A percentile compares a stretch with the other conserved stretches of the same genome.
Conservation (phyloP, 2,888 invertebrate genomes). For the Temnothorax unifasciatus region DNA sequence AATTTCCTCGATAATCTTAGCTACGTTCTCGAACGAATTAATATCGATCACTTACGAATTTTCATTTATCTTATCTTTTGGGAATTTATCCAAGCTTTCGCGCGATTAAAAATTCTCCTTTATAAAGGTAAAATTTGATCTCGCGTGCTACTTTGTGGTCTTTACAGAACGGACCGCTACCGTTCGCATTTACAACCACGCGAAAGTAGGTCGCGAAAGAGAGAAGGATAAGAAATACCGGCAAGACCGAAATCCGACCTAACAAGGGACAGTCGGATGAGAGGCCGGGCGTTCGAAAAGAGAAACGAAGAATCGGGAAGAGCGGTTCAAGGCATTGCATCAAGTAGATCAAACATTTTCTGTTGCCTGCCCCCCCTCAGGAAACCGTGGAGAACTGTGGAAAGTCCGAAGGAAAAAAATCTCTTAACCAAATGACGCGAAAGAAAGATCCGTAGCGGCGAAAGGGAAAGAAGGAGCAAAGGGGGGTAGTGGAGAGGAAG, state of each 20-base stretch:
- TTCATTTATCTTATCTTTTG: neutral
- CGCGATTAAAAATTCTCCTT: slow-evolving; percentile 22
- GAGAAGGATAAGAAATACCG: neutral
- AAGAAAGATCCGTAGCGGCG: slow-evolving; percentile 8
- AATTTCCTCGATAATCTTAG: neutral
- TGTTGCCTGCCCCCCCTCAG: slow-evolving; percentile 38
- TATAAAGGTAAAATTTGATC: slow-evolving; percentile 23
- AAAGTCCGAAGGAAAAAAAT: slow-evolving; percentile 45
- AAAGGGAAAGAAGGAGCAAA: neutral
- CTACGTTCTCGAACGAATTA: neutral
- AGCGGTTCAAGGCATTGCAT: slow-evolving; percentile 64
- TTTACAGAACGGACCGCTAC: neutral
- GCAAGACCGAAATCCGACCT: slow-evolving; percentile 24
- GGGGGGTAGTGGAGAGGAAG: neutral
- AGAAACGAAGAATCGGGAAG: slow-evolving; percentile 64
- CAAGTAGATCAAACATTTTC: slow-evolving; percentile 73
- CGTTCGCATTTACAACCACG: neutral
- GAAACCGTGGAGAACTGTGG: neutral
- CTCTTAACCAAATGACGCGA: slow-evolving; percentile 71
- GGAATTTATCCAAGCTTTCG: neutral
- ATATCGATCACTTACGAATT: neutral
- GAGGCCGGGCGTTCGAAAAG: slow-evolving; percentile 31
- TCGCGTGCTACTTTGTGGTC: neutral
- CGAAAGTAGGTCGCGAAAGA: neutral
- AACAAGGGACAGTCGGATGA: slow-evolving; percentile 40